Evolutionary conservation across 1,140 invertebrate genomes (phyloP), one percentile per base, ranked within the genome.

Genomic region (Cardiocondyla obscurior): DNA sequence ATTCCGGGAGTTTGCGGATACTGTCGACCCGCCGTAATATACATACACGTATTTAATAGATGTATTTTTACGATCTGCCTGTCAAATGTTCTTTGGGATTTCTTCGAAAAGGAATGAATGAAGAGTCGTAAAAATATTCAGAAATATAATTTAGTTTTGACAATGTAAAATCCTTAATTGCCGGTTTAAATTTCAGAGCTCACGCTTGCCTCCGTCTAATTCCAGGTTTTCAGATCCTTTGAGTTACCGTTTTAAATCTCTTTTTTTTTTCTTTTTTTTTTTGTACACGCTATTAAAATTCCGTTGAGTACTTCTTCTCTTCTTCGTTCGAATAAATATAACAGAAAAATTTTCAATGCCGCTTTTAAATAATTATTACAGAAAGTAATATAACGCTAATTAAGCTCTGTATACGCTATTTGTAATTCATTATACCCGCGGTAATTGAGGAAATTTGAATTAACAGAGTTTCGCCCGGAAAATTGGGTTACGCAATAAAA

Each of bases 61-160:
- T 76, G 28, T 49, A 8, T 46, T 76, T 76, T 76, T 76, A 76
- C 3, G 30, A 25, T 19, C 14, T 62, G 4, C 25, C 39, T 25
- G 0, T 22, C 57, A 33, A 33, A 7, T 64, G 39, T 2, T 39
- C 19, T 5, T 10, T 49, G 36, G 6, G 25, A 42, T 49, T 46
- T 62, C 44, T 77, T 67, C 42, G 74, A 67, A n/a, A n/a, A n/a
- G n/a, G n/a, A n/a, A n/a, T n/a, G n/a, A n/a, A n/a, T n/a, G n/a
- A n/a, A n/a, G n/a, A 67, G 33, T 5, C 6, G 8, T n/a, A 36
- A 46, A 19, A 44, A 19, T 30, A 10, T 12, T 33, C 16, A 36
- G 28, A 69, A 76, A 76, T 64, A 33, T 49, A 76, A 33, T 28
- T 36, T 46, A n/a, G 25, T 46, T 76, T 46, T 33, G 72, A 64